Conservation (phyloP, 2,113 vertebrate species). For the Bubo blakistoni region DNA sequence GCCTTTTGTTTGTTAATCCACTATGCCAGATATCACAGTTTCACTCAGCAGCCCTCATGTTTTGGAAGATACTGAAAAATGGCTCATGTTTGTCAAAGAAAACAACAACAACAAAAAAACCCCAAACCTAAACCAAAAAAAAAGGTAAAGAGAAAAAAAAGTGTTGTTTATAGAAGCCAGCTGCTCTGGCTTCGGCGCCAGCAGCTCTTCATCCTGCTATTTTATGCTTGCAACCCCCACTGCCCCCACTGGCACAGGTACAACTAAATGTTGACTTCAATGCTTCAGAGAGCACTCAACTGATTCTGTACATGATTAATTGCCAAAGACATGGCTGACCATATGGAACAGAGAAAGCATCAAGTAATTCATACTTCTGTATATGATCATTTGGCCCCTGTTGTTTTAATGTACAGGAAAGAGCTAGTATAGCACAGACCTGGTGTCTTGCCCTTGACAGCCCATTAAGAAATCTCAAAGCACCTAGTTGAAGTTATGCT, state of each 20-base stretch:
- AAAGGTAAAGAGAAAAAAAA: slow-evolving; percentile 33
- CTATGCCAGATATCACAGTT: slow-evolving; percentile 31
- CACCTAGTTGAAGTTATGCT: slow-evolving; percentile 79
- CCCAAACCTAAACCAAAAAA: background rate
- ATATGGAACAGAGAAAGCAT: slow-evolving; percentile 85
- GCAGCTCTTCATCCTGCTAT: slow-evolving; percentile 70
- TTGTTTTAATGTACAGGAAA: slow-evolving; percentile 81
- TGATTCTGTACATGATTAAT: slow-evolving; percentile 82
- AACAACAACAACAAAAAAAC: background rate
- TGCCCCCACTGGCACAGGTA: slow-evolving; percentile 76
- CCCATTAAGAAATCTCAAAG: slow-evolving; percentile 85
- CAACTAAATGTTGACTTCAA: slow-evolving; percentile 78
- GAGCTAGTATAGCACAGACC: slow-evolving; percentile 75
- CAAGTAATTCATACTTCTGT: slow-evolving; percentile 83
- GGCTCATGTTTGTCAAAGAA: slow-evolving; percentile 46
- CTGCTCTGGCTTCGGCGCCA: slow-evolving; percentile 74
- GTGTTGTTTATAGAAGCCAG: slow-evolving; percentile 81
- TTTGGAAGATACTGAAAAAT: slow-evolving; percentile 60
- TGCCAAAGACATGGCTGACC: slow-evolving; percentile 82
- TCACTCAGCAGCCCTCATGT: slow-evolving; percentile 38
- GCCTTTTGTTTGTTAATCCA: slow-evolving; percentile 56
- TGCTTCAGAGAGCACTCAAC: slow-evolving; percentile 78
- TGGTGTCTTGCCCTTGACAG: slow-evolving; percentile 83
- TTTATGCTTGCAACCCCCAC: slow-evolving; percentile 66
- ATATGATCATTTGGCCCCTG: slow-evolving; percentile 77